Evolutionary conservation across 2,797 vertebrate species (phyloP).

Genomic region (Anas georgica): DNA sequence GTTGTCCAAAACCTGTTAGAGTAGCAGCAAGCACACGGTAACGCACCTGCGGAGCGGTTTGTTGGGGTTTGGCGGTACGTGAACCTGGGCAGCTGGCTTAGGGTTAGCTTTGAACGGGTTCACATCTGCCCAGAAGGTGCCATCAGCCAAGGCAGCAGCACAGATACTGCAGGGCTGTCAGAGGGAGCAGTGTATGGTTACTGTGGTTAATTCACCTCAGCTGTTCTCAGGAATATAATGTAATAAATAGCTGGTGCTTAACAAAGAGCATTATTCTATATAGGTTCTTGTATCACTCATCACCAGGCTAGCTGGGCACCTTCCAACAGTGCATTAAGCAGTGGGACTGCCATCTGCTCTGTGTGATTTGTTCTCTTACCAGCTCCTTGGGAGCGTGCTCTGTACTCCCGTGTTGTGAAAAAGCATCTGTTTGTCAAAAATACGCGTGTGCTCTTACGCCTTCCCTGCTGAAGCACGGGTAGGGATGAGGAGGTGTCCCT

Average conservation of each 20-base stretch:
- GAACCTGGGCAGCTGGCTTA: not conserved
- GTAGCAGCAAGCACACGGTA: not conserved
- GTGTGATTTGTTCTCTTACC: not conserved
- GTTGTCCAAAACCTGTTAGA: not conserved
- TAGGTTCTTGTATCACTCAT: not conserved
- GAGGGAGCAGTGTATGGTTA: not conserved
- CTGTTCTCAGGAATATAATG: not conserved
- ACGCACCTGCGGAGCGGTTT: not conserved
- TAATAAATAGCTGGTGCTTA: conserved; percentile 14
- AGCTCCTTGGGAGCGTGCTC: not conserved
- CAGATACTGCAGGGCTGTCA: not conserved
- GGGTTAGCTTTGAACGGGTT: not conserved
- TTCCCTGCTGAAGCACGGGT: not conserved
- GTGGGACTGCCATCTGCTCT: conserved; percentile 1
- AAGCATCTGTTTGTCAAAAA: not conserved
- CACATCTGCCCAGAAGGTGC: not conserved
- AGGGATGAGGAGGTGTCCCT: not conserved
- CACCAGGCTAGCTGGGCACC: not conserved
- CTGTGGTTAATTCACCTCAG: conserved; percentile 4
- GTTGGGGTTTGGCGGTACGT: fast-evolving
- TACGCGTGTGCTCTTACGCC: fast-evolving
- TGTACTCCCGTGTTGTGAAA: not conserved
- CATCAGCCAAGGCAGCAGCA: not conserved
- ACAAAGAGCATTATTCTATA: not conserved
- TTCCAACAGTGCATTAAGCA: conserved; percentile 2